phyloP scores from a whole-genome alignment of 2,113 vertebrate genomes.

The Grus americana region DNA sequence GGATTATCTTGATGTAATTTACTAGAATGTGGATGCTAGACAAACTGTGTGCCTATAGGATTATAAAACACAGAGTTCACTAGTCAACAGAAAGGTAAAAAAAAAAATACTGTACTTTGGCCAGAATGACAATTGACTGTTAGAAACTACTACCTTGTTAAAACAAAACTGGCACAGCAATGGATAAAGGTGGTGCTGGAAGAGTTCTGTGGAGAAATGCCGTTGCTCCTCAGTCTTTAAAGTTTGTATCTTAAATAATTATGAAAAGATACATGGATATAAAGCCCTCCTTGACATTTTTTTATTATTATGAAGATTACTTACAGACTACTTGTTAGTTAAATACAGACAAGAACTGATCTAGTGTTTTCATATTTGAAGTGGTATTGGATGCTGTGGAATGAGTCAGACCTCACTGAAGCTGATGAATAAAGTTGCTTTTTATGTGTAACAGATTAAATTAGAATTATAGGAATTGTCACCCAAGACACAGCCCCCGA shows the following conservation, averaged over 20 bases:
- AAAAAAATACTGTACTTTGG: not conserved
- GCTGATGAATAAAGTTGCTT: not conserved
- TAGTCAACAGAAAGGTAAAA: not conserved
- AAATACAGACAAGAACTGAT: not conserved
- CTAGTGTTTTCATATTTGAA: not conserved
- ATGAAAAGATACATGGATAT: not conserved
- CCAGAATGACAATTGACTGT: not conserved
- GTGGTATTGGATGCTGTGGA: not conserved
- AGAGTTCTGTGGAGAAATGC: not conserved
- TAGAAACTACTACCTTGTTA: not conserved
- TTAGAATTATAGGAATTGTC: not conserved
- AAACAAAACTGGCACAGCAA: not conserved
- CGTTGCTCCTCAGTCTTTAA: not conserved
- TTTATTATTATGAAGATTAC: not conserved
- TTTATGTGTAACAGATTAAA: not conserved
- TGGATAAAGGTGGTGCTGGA: not conserved
- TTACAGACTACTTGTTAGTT: not conserved
- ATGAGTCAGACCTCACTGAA: not conserved
- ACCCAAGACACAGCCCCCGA: not conserved
- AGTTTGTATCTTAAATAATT: not conserved
- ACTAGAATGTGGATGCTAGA: not conserved
- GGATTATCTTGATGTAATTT: not conserved
- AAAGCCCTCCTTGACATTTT: rapidly evolving
- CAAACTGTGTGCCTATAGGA: not conserved
- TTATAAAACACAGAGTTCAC: not conserved